These are phyloP conservation scores for Myotis planiceps DNA, from an alignment of 2,797 vertebrate genomes.

Conservation along the genomic window DNA sequence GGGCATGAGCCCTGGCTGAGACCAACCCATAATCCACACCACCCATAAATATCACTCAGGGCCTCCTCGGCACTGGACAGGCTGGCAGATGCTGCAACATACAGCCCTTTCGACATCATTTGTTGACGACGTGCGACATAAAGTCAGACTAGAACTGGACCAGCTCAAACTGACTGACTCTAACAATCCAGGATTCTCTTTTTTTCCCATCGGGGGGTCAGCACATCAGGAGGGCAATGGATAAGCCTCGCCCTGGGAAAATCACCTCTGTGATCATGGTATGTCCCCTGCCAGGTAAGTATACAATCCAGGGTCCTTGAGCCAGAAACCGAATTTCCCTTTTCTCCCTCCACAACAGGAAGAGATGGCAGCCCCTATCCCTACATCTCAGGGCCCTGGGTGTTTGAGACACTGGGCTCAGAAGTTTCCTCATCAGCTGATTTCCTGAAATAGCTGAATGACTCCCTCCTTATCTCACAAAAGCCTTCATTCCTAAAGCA, in stretches of 20 bases:
- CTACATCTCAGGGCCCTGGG: accelerated
- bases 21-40: background rate
- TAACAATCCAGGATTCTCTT: background rate
- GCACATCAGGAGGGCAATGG: too few relatives aligned
- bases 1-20: background rate
- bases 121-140: background rate
- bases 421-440: background rate
- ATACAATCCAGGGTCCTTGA: background rate
- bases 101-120: background rate
- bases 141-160: background rate
- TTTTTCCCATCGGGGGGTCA: too few relatives aligned
- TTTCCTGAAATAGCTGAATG: background rate
- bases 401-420: background rate
- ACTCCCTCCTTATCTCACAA: conserved; percentile 10
- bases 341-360: background rate
- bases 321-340: background rate
- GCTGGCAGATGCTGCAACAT: background rate
- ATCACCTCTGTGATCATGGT: too few relatives aligned
- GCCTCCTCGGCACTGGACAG: background rate
- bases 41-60: too few relatives aligned
- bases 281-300: too few relatives aligned
- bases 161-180: background rate
- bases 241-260: too few relatives aligned
- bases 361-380: background rate
- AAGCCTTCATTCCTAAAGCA: background rate